Evolutionary conservation across 1,140 invertebrate genomes (phyloP).

Genomic region (Stegodyphus dumicola): DNA sequence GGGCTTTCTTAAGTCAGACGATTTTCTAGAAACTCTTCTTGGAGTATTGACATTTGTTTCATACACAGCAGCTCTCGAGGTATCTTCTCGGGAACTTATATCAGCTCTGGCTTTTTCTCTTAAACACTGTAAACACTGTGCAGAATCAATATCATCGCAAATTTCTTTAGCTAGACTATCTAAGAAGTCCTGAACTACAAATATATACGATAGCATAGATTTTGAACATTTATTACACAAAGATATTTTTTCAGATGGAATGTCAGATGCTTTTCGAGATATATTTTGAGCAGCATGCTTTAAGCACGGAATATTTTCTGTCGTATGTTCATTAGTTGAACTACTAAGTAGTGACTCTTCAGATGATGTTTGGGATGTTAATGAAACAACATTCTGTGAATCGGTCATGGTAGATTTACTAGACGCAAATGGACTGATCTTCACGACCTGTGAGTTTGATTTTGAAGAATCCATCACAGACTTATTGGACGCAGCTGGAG

Average conservation of each 20-base stretch:
- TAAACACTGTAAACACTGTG: conserved; percentile 31
- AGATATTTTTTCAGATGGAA: conserved; percentile 30
- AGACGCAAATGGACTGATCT: too few species aligned
- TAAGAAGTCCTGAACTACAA: conserved; percentile 50
- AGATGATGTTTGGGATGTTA: not conserved
- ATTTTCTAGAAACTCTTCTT: too few species aligned
- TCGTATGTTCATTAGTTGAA: not conserved
- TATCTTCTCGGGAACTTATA: not conserved
- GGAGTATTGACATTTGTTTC: too few species aligned
- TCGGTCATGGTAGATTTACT: not conserved
- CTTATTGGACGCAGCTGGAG: too few species aligned
- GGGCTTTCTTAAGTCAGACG: too few species aligned
- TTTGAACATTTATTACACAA: conserved; percentile 54
- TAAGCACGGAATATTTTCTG: conserved; percentile 4
- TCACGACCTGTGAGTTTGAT: too few species aligned
- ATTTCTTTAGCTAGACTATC: conserved; percentile 52
- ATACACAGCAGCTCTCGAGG: too few species aligned
- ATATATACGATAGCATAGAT: conserved; percentile 55
- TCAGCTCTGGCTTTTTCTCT: conserved; percentile 9
- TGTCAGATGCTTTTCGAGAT: not conserved
- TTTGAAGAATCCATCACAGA: too few species aligned
- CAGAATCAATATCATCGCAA: not conserved
- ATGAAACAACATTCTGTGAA: not conserved
- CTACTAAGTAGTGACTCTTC: not conserved
- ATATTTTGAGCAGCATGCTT: conserved; percentile 54